Conservation (phyloP, 2,113 vertebrate species). For the Apus apus region DNA sequence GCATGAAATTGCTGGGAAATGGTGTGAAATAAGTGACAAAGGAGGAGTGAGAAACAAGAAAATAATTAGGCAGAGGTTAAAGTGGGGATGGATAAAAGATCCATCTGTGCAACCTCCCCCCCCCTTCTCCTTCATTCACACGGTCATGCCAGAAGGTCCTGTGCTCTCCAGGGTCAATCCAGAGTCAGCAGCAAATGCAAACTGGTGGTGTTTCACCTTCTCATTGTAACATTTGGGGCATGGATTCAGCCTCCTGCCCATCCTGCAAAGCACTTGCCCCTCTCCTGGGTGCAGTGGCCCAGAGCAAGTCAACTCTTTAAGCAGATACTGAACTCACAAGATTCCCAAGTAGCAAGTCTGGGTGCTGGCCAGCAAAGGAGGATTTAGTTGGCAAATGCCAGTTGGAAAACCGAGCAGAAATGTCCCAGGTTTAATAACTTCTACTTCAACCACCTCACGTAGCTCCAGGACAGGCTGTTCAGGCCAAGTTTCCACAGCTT, state of each 20-base stretch:
- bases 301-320: not conserved
- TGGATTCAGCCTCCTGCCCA: not conserved
- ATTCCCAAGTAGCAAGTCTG: not conserved
- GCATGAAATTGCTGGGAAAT: not conserved
- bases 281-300: not conserved
- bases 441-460: not conserved
- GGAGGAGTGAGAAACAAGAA: not conserved
- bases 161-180: not conserved
- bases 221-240: not conserved
- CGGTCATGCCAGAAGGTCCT: not conserved
- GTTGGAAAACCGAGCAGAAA: constrained; percentile 14
- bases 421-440: not conserved
- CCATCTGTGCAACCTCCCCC: not conserved
- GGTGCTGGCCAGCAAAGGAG: not conserved
- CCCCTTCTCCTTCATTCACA: not conserved
- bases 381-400: not conserved
- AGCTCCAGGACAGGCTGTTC: not conserved
- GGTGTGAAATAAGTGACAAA: not conserved
- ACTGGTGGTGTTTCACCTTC: accelerated
- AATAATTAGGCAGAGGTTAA: not conserved
- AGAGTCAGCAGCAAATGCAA: not conserved
- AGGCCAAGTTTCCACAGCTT: constrained; percentile 35
- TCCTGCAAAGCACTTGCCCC: not conserved
- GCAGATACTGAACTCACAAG: not conserved
- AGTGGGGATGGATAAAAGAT: not conserved